Conservation (phyloP, 2,888 invertebrate genomes). For the Macrophya alboannulata region DNA sequence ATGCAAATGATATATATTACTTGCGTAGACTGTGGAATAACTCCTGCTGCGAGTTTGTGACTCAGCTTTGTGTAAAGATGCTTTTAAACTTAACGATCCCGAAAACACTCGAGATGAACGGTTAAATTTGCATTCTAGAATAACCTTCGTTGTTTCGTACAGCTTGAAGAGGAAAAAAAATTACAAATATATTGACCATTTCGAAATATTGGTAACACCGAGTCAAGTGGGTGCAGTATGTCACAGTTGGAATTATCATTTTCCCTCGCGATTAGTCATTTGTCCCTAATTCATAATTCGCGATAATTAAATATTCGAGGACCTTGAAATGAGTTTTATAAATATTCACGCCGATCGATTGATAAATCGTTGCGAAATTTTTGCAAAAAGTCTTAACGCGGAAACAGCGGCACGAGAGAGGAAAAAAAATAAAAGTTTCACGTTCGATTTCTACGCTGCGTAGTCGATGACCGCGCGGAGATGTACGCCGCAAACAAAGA, state of each 20-base stretch:
- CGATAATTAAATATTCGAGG: neutral
- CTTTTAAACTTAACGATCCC: neutral
- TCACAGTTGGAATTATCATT: neutral
- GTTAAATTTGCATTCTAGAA: neutral
- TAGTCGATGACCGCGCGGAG: neutral
- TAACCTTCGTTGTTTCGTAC: too few relatives aligned
- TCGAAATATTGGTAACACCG: neutral
- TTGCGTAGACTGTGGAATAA: neutral
- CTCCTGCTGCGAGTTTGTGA: neutral
- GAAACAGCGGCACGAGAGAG: too few relatives aligned
- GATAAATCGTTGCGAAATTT: neutral
- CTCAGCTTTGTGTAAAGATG: slow-evolving; percentile 5
- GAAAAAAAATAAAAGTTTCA: neutral
- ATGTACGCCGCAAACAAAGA: neutral
- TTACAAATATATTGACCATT: neutral
- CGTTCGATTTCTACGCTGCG: slow-evolving; percentile 2
- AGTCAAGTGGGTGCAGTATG: neutral
- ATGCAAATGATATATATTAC: neutral
- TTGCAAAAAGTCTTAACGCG: neutral
- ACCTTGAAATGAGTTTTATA: neutral
- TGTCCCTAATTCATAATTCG: slow-evolving; percentile 5
- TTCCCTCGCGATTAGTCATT: neutral
- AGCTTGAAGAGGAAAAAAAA: neutral
- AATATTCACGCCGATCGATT: neutral
- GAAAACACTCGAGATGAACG: neutral